A percentile compares a stretch with the other conserved stretches of the same genome.
Evolutionary conservation across 2,888 invertebrate species (phyloP).

Genomic region (Cantharis rustica): DNA sequence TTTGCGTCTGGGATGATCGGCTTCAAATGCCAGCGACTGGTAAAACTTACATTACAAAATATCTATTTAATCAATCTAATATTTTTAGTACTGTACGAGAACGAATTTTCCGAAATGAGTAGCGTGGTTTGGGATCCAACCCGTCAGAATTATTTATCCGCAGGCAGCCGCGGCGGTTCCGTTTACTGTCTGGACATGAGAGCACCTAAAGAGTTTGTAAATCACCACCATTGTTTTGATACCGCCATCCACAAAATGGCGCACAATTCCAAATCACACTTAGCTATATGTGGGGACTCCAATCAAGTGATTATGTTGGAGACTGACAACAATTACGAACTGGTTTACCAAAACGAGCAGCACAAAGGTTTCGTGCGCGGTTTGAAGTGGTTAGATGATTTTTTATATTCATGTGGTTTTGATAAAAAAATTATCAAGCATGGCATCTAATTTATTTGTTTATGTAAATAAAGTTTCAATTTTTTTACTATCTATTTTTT

Average conservation of each 20-base stretch:
- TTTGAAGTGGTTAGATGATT: slow-evolving; percentile 59
- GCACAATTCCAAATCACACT: slow-evolving; percentile 52
- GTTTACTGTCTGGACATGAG: slow-evolving; percentile 60
- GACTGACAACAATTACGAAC: slow-evolving; percentile 45
- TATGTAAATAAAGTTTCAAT: not conserved
- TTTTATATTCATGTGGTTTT: slow-evolving; percentile 65
- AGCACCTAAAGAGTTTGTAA: slow-evolving; percentile 50
- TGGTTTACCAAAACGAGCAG: slow-evolving; percentile 54
- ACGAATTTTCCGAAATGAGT: slow-evolving; percentile 53
- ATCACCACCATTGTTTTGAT: slow-evolving; percentile 48
- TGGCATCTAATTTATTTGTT: slow-evolving; percentile 28
- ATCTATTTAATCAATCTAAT: not conserved
- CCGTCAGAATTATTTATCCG: slow-evolving; percentile 54
- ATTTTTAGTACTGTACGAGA: slow-evolving; percentile 54
- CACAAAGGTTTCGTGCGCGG: slow-evolving; percentile 63
- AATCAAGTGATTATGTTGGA: slow-evolving; percentile 56
- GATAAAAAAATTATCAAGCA: slow-evolving; percentile 58
- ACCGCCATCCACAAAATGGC: slow-evolving; percentile 52
- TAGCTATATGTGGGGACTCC: slow-evolving; percentile 60
- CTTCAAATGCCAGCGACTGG: slow-evolving; percentile 52
- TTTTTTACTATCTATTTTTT: not conserved
- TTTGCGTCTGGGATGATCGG: slow-evolving; percentile 59
- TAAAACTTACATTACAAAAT: slow-evolving; percentile 22
- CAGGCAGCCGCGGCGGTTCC: slow-evolving; percentile 61
- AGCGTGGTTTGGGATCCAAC: slow-evolving; percentile 55